Base-by-base conservation (phyloP, 2,888 invertebrate genomes). In the Drosophila diplacantha region DNA sequence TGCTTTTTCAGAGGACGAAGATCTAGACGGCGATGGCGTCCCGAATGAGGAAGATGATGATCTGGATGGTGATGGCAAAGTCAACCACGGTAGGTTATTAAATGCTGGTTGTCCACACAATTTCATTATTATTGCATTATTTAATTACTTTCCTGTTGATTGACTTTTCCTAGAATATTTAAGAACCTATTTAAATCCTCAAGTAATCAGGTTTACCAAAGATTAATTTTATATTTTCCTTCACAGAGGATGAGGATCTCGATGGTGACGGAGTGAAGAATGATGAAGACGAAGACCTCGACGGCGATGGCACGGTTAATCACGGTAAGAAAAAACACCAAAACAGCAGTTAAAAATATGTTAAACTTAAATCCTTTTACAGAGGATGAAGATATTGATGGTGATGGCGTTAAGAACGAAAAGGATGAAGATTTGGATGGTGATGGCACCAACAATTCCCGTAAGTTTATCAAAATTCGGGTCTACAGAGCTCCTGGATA, bases 11-110 rank as follows among this genome's bases (percentile, higher is more conserved):
- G 65, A 79, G 62, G 83, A 66, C 14, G 49, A 64, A 34, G 78
- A 83, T 38, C 66, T 83, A 1, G 79, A 90, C 67, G 87, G 89
- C 41, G 91, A 90, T 81, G 79, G 79, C 24, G 73, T 81, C 88
- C 88, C 55, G 80, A 89, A 69, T 47, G 73, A 74, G 50, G 81
- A 80, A 22, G 65, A 67, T 16, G 53, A 64, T 2, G 73, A 73
- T 24, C 50, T 73, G 12, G 70, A 67, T n/a, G 58, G 59, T 8
- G 69, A 74, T 52, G 72, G 70, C 16, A 69, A 43, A 38, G 55
- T 43, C 7, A 68, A 63, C 22, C 71, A 73, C 24, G 66, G 74
- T 63, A 47, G 24, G 49, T 24, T 31, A 24, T 5, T 43, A 5
- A 11, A 2, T 11, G 6, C 3, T 43, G 0, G 0, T 16, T n/a